Evolutionary conservation across 2,888 invertebrate genomes (phyloP), one percentile per base, ranked within the genome.

Genomic region (Stenotaenia linearis): DNA sequence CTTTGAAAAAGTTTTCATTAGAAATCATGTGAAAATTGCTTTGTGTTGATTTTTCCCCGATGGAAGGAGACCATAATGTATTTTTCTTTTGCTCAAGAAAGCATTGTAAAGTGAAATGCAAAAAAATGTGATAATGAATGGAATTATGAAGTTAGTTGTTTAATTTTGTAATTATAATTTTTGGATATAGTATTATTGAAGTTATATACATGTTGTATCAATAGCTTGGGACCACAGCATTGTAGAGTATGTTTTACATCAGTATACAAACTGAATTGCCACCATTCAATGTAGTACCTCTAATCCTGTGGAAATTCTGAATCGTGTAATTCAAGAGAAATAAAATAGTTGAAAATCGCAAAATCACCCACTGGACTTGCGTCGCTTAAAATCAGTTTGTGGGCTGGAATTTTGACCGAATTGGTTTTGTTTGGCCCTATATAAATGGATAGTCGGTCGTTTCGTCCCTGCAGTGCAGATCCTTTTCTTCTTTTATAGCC

Each of bases 101-200:
- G 61, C 61, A 61, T 61, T 61, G 28, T 61, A 23, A 61, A 61
- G 15, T 25, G 61, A 61, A 61, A 61, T 61, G 61, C 61, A 56
- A 56, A 25, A 61, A 25, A 61, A 25, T 61, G 61, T 61, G 61
- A 61, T 61, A 61, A 61, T 28, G 61, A 28, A 18, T 45, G 61
- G 21, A 21, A 61, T 6, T 15, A 45, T 25, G 61, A 25, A 61
- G 45, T 45, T 45, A 61, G 10, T 23, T 25, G 61, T 61, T 61
- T 61, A 61, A 45, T 61, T 61, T 61, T 61, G 61, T 61, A 61
- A 25, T 15, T 61, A 61, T 61, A 25, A 61, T 40, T 61, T 61
- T 61, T 25, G 1, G 23, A 61, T n/a, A 61, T 61, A 61, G 61
- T 7, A n/a, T 61, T 45, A 45, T 45, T 45, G n/a, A 61, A 25